A percentile compares a stretch with the other conserved stretches of the same genome.
These are phyloP conservation scores for Orthonyx spaldingii DNA, from an alignment of 2,113 vertebrate species.

Conservation along the genomic window DNA sequence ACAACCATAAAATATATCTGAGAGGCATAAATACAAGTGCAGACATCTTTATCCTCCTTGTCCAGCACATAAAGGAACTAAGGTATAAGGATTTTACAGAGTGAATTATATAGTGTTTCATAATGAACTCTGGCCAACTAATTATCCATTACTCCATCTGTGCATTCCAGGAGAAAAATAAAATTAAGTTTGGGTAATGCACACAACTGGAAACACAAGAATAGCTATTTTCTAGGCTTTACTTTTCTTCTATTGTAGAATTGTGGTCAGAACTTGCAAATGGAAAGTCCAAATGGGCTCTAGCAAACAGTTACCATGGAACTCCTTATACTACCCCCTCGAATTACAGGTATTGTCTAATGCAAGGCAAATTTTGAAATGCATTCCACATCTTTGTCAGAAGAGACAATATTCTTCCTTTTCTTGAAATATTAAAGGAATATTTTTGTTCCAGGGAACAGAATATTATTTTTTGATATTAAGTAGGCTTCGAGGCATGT, in stretches of 20 bases:
- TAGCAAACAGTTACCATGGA: neutral
- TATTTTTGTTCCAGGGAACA: neutral
- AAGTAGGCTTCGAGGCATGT: neutral
- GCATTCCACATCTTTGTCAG: neutral
- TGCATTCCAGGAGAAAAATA: neutral
- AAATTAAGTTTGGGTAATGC: neutral
- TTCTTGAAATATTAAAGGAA: neutral
- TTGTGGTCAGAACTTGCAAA: neutral
- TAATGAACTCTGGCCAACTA: conserved; percentile 27
- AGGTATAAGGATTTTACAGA: neutral
- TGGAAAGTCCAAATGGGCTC: neutral
- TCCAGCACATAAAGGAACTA: neutral
- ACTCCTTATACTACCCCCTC: neutral
- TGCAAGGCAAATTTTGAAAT: neutral
- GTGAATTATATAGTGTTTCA: neutral
- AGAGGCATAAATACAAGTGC: neutral
- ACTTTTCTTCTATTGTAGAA: neutral
- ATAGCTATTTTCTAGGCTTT: neutral
- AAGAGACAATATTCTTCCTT: neutral
- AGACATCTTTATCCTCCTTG: neutral
- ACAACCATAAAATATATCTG: neutral
- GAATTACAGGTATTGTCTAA: neutral
- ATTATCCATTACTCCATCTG: conserved; percentile 39
- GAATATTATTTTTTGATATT: neutral
- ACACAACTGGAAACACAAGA: conserved; percentile 16